Base-by-base conservation (phyloP, 2,888 invertebrate genomes). In the Melieria crassipennis region DNA sequence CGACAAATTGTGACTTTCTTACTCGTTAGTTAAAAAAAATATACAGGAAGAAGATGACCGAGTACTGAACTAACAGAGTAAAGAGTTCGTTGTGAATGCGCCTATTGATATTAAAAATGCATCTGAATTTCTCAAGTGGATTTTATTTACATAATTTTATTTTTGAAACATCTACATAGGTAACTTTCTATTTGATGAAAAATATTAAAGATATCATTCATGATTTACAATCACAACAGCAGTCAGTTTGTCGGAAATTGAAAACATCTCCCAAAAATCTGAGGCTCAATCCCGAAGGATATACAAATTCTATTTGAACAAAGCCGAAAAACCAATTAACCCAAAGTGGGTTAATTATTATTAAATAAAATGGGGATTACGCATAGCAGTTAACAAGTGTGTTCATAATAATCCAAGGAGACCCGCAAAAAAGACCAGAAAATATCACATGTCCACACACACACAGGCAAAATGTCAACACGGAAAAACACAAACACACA, bases 281-380 rank as follows among this genome's bases (percentile, higher is more conserved):
- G 7, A 55, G 11, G n/a, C 55, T 16, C 10, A 55, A 11, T 7
- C n/a, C 5, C 7, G 7, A n/a, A 55, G 55, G n/a, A 13, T 16
- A 55, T 55, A 55, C 10, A 55, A 10, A 5, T 55, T 16, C 4
- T 30, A 30, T 30, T 30, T 30, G 30, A 2, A 30, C 30, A 30
- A 30, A 30, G 3, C 30, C 11, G 77, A 78, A 79, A 81, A 82
- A 80, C 78, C 79, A 79, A 82, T 82, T 78, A 78, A 79, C 79
- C 45, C 10, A 62, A 66, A 66, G n/a, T 16, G 10, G 45, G 13
- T 58, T 67, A 50, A 16, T 57, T 30, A 30, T 30, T 30, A 47
- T 46, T 63, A n/a, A 63, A 56, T 46, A 42, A 67, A 71, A 63
- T 64, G 11, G 55, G 71, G 60, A 71, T 67, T 67, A 55, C 50